A percentile compares a stretch with the other conserved stretches of the same genome.
Conservation (phyloP, 1,140 invertebrate species). For the Drosophila nannoptera region DNA sequence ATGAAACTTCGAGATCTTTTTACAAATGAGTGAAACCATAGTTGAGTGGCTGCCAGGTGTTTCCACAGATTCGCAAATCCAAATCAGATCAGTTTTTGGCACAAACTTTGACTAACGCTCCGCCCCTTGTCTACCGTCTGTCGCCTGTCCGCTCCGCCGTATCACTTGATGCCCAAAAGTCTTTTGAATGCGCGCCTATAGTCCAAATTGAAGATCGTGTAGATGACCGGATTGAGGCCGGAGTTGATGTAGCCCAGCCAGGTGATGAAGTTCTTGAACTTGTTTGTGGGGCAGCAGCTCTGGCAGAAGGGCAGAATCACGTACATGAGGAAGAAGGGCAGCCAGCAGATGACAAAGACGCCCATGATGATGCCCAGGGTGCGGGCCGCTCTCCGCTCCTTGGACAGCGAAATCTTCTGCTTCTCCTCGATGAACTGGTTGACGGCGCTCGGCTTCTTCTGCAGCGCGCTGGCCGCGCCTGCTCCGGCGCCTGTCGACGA, state of each 20-base stretch:
- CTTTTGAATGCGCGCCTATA: constrained; percentile 96
- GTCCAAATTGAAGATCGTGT: constrained; percentile 98
- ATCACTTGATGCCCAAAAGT: constrained; percentile 84
- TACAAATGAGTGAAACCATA: constrained; percentile 44
- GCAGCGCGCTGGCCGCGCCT: constrained; percentile 41
- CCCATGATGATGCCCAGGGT: constrained; percentile 97
- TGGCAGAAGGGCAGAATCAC: constrained; percentile 93
- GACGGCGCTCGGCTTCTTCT: constrained; percentile 81
- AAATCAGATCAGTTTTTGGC: constrained; percentile 49
- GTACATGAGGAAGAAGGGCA: constrained; percentile 98
- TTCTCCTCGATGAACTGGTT: constrained; percentile 96
- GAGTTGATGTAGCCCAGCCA: constrained; percentile 99
- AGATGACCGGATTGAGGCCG: constrained; percentile 97
- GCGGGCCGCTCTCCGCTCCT: constrained; percentile 93
- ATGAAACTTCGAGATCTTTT: constrained; percentile 30
- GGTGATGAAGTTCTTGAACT: constrained; percentile 92
- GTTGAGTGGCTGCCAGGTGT: constrained; percentile 15
- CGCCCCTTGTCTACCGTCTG: constrained; percentile 8
- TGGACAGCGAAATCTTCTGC: constrained; percentile 94
- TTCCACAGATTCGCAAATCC: constrained; percentile 5
- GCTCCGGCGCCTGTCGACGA: constrained; percentile 52
- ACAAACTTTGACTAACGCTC: constrained; percentile 61
- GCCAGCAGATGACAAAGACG: constrained; percentile 97
- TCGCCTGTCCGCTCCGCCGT: neutral
- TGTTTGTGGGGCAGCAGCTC: constrained; percentile 87